Evolutionary conservation across 2,888 invertebrate genomes (phyloP).

Genomic region (Scaeva pyrastri): DNA sequence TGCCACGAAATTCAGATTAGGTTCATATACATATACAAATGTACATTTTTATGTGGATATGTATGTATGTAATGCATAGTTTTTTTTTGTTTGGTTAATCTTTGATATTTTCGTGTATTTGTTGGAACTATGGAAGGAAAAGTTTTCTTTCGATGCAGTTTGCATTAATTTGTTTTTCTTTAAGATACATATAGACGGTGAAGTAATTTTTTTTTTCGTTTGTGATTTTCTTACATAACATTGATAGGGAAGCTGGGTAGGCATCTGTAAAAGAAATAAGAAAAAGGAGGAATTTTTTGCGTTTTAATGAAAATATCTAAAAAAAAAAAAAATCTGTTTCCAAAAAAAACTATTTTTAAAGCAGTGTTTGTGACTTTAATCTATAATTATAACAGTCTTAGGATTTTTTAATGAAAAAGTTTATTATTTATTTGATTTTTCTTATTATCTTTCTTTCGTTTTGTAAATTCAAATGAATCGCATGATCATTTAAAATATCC

Average conservation of each 20-base stretch:
- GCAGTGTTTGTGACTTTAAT: too few relatives aligned
- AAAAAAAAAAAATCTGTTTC: too few relatives aligned
- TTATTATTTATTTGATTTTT: too few relatives aligned
- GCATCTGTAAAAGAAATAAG: not conserved
- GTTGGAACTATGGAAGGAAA: slow-evolving; percentile 2
- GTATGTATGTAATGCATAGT: not conserved
- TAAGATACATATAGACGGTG: not conserved
- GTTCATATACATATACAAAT: not conserved
- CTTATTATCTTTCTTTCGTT: too few relatives aligned
- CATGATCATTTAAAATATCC: too few relatives aligned
- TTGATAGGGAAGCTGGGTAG: not conserved
- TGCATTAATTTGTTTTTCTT: not conserved
- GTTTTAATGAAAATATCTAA: too few relatives aligned
- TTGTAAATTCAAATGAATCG: too few relatives aligned
- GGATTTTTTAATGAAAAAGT: too few relatives aligned
- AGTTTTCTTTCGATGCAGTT: slow-evolving; percentile 11
- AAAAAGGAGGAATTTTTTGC: too few relatives aligned
- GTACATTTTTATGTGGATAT: too few relatives aligned
- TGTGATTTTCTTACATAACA: not conserved
- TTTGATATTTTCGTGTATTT: not conserved
- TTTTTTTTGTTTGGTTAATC: not conserved
- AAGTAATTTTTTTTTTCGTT: not conserved
- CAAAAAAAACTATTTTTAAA: too few relatives aligned
- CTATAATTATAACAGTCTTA: too few relatives aligned
- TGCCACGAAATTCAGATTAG: slow-evolving; percentile 22